phyloP scores from a whole-genome alignment of 2,113 vertebrate genomes.

The Zosterops pallidus region DNA sequence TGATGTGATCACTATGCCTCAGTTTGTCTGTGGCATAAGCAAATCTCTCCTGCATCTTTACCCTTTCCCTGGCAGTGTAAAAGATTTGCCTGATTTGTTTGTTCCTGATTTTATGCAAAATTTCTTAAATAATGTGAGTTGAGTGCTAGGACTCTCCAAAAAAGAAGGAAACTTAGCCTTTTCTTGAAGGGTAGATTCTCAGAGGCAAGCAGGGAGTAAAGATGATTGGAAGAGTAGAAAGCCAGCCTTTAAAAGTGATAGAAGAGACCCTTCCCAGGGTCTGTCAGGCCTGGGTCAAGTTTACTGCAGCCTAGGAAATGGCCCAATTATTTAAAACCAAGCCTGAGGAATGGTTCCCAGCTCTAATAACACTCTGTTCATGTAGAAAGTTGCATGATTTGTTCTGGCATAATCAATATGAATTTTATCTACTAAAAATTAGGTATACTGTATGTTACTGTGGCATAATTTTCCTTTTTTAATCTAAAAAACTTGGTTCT shows the following conservation, averaged over 20 bases:
- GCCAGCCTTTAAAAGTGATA: background rate
- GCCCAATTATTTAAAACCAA: background rate
- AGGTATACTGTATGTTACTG: background rate
- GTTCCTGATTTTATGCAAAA: background rate
- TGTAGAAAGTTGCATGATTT: background rate
- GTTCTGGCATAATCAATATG: background rate
- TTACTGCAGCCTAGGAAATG: background rate
- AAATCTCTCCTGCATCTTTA: background rate
- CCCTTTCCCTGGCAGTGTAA: background rate
- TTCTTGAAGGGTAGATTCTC: background rate
- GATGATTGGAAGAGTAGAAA: background rate
- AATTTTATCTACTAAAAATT: background rate
- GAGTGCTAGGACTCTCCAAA: background rate
- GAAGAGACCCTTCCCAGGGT: background rate
- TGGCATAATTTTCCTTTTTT: background rate
- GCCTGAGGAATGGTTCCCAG: background rate
- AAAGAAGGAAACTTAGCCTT: background rate
- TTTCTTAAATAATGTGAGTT: background rate
- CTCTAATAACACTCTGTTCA: background rate
- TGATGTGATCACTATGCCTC: background rate
- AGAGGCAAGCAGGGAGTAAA: background rate
- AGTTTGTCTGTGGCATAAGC: background rate
- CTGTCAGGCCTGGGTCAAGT: background rate
- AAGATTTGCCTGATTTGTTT: background rate
- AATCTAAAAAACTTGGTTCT: background rate